Percentiles rank a stretch among this genome's conserved stretches.
Evolutionary conservation across 2,113 vertebrate genomes (phyloP).

Genomic region (Hippopotamus amphibius): DNA sequence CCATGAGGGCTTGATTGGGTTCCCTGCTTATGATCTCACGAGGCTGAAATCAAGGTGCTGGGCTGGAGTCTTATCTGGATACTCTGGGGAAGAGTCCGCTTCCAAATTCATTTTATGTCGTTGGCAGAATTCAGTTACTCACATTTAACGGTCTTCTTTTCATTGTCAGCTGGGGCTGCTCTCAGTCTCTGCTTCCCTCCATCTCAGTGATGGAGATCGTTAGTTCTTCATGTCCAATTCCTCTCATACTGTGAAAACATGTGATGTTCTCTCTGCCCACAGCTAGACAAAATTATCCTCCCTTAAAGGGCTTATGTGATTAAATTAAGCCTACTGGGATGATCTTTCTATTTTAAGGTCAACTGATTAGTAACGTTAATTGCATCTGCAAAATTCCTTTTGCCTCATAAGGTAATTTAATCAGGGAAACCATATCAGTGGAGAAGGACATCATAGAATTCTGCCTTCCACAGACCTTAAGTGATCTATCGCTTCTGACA

Average conservation of each 20-base stretch:
- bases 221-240: background rate
- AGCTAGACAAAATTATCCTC: background rate
- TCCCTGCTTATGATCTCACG: background rate
- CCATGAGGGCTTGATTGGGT: background rate
- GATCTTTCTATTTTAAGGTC: background rate
- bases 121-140: background rate
- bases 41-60: background rate
- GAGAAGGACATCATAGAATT: background rate
- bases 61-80: background rate
- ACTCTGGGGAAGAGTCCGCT: background rate
- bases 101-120: background rate
- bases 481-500: background rate
- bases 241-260: background rate
- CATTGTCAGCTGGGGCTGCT: background rate
- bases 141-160: background rate
- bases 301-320: background rate
- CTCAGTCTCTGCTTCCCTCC: background rate
- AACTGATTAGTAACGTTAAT: background rate
- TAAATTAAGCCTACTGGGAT: background rate
- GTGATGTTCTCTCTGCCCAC: background rate
- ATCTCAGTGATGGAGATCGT: background rate
- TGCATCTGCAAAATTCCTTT: background rate
- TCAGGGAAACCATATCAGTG: background rate
- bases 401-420: background rate
- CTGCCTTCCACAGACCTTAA: background rate